These are phyloP conservation scores for Tricholauxania praeusta DNA, from an alignment of 2,888 invertebrate species.

Conservation along the genomic window DNA sequence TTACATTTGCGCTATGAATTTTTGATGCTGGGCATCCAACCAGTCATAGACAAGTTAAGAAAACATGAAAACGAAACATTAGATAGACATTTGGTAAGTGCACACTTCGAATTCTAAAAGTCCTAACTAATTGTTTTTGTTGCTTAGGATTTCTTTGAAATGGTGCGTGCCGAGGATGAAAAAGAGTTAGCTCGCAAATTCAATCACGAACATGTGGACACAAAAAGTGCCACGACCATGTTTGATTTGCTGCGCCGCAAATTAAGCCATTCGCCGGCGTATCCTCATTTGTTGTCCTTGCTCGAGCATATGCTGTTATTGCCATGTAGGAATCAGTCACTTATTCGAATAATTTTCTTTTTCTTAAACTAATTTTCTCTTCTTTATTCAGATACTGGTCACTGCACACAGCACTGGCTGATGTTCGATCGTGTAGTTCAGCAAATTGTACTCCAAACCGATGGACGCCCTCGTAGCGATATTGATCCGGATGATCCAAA, in stretches of 20 bases:
- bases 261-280: conserved; percentile 91
- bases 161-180: conserved; percentile 97
- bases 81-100: conserved; percentile 84
- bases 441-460: conserved; percentile 88
- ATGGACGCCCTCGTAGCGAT: conserved; percentile 69
- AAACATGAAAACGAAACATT: conserved; percentile 94
- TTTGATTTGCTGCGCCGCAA: conserved; percentile 90
- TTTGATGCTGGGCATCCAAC: conserved; percentile 96
- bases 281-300: conserved; percentile 91
- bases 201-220: conserved; percentile 92
- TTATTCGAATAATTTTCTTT: conserved; percentile 37
- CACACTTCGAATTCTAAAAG: not conserved
- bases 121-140: not conserved
- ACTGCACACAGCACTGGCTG: conserved; percentile 92
- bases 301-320: conserved; percentile 89
- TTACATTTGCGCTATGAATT: conserved; percentile 96
- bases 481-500: conserved; percentile 63
- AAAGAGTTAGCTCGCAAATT: conserved; percentile 91
- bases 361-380: not conserved
- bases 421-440: conserved; percentile 94
- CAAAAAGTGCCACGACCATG: conserved; percentile 93
- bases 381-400: conserved; percentile 78
- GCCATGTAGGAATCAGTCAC: conserved; percentile 73
- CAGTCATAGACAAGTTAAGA: conserved; percentile 92
- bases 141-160: conserved; percentile 91